Conservation (phyloP, 2,113 vertebrate genomes). For the Danionella cerebrum region DNA sequence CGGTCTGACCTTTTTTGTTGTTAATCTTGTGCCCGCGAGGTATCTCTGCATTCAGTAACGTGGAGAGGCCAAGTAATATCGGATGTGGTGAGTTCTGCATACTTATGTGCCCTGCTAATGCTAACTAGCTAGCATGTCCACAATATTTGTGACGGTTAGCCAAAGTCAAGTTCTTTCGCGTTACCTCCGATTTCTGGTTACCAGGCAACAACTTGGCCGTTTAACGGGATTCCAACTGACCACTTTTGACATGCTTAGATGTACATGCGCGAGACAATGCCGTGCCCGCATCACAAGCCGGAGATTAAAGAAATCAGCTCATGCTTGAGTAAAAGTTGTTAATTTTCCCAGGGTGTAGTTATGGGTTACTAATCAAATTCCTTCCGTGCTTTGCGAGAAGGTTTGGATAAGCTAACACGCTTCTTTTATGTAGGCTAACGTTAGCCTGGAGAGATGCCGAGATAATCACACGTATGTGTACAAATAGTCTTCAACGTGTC, state of each 20-base stretch:
- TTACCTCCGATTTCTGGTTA: slow-evolving; percentile 42
- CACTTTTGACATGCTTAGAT: background rate
- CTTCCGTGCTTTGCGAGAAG: background rate
- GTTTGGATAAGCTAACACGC: slow-evolving; percentile 10
- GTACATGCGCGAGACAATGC: slow-evolving; percentile 7
- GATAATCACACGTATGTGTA: background rate
- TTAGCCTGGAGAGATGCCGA: background rate
- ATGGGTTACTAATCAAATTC: background rate
- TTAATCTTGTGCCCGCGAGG: slow-evolving; percentile 46
- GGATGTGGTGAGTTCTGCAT: slow-evolving; percentile 74
- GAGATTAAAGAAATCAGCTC: background rate
- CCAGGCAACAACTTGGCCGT: slow-evolving; percentile 51
- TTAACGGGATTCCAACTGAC: background rate
- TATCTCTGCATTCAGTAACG: slow-evolving; percentile 58
- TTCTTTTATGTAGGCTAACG: background rate
- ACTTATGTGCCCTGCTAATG: slow-evolving; percentile 48
- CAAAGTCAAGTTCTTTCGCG: background rate
- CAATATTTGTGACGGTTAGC: background rate
- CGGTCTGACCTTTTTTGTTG: slow-evolving; percentile 41
- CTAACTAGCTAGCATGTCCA: slow-evolving; percentile 19
- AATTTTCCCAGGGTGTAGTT: background rate
- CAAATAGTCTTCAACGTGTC: background rate
- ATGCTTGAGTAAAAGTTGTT: background rate
- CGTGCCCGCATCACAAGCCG: background rate
- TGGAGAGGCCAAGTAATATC: slow-evolving; percentile 71